Conservation (phyloP, 53 echinoderm and acorn worm species). For the Stichopus horrens region DNA sequence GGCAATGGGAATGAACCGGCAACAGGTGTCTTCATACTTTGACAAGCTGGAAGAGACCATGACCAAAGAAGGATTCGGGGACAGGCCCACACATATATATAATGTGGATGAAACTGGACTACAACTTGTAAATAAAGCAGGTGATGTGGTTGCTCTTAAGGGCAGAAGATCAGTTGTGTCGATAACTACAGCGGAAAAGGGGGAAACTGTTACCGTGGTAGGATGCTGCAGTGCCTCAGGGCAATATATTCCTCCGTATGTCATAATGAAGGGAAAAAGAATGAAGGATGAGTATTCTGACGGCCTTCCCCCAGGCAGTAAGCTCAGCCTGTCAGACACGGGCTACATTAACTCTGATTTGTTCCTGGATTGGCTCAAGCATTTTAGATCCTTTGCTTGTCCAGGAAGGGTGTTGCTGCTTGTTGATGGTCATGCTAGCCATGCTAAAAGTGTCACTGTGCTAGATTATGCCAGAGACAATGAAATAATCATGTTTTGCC, state of each 20-base stretch:
- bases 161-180: conserved; percentile 44
- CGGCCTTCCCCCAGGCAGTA: conserved; percentile 48
- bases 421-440: conserved; percentile 58
- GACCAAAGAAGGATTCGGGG: conserved; percentile 43
- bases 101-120: conserved; percentile 61
- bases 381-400: conserved; percentile 46
- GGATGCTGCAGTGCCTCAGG: conserved; percentile 50
- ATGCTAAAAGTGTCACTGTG: conserved; percentile 30
- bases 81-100: conserved; percentile 35
- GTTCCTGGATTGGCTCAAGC: conserved; percentile 56
- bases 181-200: conserved; percentile 48
- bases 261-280: conserved; percentile 50
- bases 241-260: conserved; percentile 48
- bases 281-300: conserved; percentile 32
- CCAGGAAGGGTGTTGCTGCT: conserved; percentile 55
- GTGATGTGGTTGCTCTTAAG: conserved; percentile 50
- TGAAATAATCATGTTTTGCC: conserved; percentile 42
- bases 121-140: conserved; percentile 39
- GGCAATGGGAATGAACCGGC: conserved; percentile 53
- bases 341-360: conserved; percentile 56
- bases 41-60: conserved; percentile 34
- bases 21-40: conserved; percentile 25
- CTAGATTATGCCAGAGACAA: conserved; percentile 47
- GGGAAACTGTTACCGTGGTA: conserved; percentile 44
- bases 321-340: conserved; percentile 55